Conservation (phyloP, 2,888 invertebrate species). For the Amphipyra berbera region DNA sequence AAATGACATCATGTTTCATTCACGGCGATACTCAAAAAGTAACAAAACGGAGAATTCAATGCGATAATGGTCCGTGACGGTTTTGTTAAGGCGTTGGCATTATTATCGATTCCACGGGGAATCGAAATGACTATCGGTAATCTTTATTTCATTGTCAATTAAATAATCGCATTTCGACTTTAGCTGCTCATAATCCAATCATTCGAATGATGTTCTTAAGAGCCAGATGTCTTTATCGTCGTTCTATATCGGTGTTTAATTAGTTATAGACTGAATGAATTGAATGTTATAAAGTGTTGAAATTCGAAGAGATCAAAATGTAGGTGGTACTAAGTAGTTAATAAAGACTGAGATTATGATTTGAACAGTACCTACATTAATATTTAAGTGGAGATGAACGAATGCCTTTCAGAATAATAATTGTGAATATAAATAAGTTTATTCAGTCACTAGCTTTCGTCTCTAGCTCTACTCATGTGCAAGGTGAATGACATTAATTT, state of each 20-base stretch:
- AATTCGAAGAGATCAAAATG: slow-evolving; percentile 17
- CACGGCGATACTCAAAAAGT: slow-evolving; percentile 56
- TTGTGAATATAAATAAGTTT: slow-evolving; percentile 47
- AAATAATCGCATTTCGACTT: slow-evolving; percentile 61
- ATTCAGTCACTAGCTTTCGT: slow-evolving; percentile 41
- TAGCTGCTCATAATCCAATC: slow-evolving; percentile 57
- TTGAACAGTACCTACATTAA: slow-evolving; percentile 26
- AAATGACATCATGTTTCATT: slow-evolving; percentile 66
- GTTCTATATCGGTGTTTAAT: slow-evolving; percentile 46
- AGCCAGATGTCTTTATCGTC: slow-evolving; percentile 45
- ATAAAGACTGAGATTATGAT: slow-evolving; percentile 12
- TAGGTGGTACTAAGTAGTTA: slow-evolving; percentile 15
- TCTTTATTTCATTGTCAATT: slow-evolving; percentile 67
- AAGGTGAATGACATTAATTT: slow-evolving; percentile 40
- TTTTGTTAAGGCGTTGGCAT: slow-evolving; percentile 67
- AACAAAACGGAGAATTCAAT: slow-evolving; percentile 61
- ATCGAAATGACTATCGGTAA: slow-evolving; percentile 63
- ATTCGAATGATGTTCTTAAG: slow-evolving; percentile 54
- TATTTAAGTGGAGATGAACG: slow-evolving; percentile 33
- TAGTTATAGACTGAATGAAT: slow-evolving; percentile 13
- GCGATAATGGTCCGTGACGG: slow-evolving; percentile 72
- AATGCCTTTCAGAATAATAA: slow-evolving; percentile 44
- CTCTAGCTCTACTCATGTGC: slow-evolving; percentile 11
- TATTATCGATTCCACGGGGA: slow-evolving; percentile 79
- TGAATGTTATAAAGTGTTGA: slow-evolving; percentile 3